Evolutionary conservation across 2,797 vertebrate species (phyloP), one percentile per base, ranked within the genome.

Genomic region (Antrozous pallidus): DNA sequence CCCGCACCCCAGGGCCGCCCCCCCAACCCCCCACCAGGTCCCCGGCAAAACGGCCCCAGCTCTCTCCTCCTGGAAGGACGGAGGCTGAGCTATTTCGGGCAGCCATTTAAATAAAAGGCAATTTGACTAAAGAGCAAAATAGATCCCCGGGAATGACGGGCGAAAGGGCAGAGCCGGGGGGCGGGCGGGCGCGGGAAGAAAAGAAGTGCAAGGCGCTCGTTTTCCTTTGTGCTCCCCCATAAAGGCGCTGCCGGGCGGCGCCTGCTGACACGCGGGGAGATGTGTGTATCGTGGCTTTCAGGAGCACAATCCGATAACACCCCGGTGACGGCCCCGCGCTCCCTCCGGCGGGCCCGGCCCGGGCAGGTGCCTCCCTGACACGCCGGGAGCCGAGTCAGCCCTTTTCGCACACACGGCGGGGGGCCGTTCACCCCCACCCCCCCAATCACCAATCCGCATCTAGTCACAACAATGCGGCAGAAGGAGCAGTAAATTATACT

Each of bases 301-400:
- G 98, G 99, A 98, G 98, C 98, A 99, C 98, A 99, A 98, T 98
- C 98, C 98, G 98, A 99, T 98, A 99, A 99, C 99, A 99, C 98
- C 98, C 97, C 98, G 98, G 98, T 99, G 99, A 99, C 99, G 99
- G 98, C 98, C 95, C 73, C 98, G 98, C 97, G 98, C 97, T 96
- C 97, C 97, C 97, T 96, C 97, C 97, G 97, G 97, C 98, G 98
- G 98, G 98, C 98, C 97, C 97, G 96, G 20, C 47, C 33, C 96
- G 98, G 97, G 98, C 98, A 98, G 97, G 98, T 98, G 98, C 98
- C 97, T 97, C 98, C 97, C 97, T 97, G 98, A 98, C 92, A 70
- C 97, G 96, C 98, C 98, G 12, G 98, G 97, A 97, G 98, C 98
- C 98, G 97, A 98, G 98, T 98, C 99, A 98, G 98, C 98, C 98